Evolutionary conservation across 1,140 invertebrate genomes (phyloP), one percentile per base, ranked within the genome.

Genomic region (honey bee (Apis mellifera)): DNA sequence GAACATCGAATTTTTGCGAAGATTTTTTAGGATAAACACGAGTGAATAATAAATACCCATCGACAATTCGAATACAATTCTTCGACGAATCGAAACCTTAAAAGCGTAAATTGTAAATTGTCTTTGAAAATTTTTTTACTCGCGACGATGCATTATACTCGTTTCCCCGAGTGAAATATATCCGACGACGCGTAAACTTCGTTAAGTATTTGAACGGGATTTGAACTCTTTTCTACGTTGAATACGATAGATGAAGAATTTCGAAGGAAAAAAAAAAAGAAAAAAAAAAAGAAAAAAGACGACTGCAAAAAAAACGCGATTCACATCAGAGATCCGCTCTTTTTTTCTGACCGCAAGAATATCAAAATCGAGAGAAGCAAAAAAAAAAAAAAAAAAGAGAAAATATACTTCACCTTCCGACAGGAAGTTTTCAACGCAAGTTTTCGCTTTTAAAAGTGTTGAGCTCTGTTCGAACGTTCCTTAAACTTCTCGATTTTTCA

Each of bases 1-100:
- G 54, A 54, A 57, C 75, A 77, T 55, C 62, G 62, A 77, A 68
- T 77, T 66, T 55, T 65, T 66, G 50, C 75, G 55, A 26, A 17
- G 48, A 23, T 74, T 74, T 62, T 57, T 50, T 74, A 26, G 42
- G 60, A 19, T 55, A 12, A 15, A 55, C 68, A 11, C 68, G n/a
- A 70, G 21, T 12, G 12, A 50, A 50, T 12, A 15, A 1, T 8
- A 26, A 64, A 21, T 42, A 32, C 1, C 21, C 15, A 32, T 13
- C 52, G 52, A 13, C 12, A 42, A 48, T 50, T 50, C 8, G n/a
- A 50, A 50, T 69, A 69, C 17, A 54, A n/a, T n/a, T 54, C n/a
- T 23, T 50, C 19, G 2, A n/a, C 66, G 12, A 62, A 13, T 17
- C 55, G 21, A 13, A 12, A n/a, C 21, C 5, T n/a, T 48, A 50